These are phyloP conservation scores for Aegotheles bennettii DNA, from an alignment of 2,113 vertebrate species.

Conservation along the genomic window DNA sequence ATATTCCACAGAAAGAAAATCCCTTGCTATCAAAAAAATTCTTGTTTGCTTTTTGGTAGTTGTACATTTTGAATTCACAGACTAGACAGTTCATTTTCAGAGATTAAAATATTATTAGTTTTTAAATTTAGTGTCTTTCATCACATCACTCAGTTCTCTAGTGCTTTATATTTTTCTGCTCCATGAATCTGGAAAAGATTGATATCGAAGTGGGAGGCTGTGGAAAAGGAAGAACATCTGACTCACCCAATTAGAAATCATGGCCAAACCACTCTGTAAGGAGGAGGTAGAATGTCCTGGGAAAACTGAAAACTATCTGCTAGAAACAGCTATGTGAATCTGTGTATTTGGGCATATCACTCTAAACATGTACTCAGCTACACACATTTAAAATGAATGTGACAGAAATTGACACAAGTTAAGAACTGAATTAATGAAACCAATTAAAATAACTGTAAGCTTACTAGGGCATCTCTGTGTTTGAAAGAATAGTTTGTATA, in stretches of 20 bases:
- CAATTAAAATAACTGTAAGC: background rate
- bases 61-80: background rate
- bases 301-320: background rate
- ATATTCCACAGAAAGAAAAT: background rate
- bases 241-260: background rate
- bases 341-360: background rate
- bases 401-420: background rate
- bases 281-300: conserved; percentile 35
- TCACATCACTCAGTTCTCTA: background rate
- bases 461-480: background rate
- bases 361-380: background rate
- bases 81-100: background rate
- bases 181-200: conserved; percentile 30
- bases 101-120: background rate
- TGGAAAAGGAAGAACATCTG: conserved; percentile 54
- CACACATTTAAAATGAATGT: background rate
- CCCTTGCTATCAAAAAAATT: background rate
- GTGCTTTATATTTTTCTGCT: background rate
- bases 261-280: conserved; percentile 29
- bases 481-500: background rate
- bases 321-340: background rate
- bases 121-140: background rate
- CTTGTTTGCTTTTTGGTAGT: background rate
- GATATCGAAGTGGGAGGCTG: conserved; percentile 36
- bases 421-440: background rate